Evolutionary conservation across 2,113 vertebrate genomes (phyloP).

Genomic region (Colossoma macropomum): DNA sequence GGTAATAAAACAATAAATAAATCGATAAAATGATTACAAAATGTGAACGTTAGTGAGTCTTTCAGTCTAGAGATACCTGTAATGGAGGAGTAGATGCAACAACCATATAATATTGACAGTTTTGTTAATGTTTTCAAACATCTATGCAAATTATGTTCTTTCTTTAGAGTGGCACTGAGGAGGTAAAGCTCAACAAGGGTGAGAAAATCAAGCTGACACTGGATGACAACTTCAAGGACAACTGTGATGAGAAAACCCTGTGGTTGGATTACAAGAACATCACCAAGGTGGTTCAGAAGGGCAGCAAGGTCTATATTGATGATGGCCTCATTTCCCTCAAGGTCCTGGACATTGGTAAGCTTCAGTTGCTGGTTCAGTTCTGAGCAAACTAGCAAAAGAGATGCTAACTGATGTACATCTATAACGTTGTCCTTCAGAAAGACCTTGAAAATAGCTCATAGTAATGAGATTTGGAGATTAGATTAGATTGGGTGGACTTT

Average conservation of each 20-base stretch:
- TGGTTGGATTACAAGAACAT: constrained; percentile 99
- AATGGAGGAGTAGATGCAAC: too few species aligned
- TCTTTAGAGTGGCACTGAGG: constrained; percentile 90
- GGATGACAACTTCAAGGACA: constrained; percentile 88
- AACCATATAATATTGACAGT: too few species aligned
- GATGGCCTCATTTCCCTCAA: constrained; percentile 94
- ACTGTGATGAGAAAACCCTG: constrained; percentile 87
- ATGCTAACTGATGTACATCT: neutral
- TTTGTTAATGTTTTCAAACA: too few species aligned
- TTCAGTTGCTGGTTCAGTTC: neutral
- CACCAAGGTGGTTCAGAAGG: constrained; percentile 86
- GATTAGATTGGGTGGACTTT: neutral
- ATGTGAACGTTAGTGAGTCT: too few species aligned
- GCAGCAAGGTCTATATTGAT: constrained; percentile 89
- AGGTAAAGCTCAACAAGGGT: constrained; percentile 93
- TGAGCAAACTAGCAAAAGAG: neutral
- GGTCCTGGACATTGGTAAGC: constrained; percentile 89
- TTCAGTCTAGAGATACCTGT: too few species aligned
- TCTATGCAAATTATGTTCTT: neutral
- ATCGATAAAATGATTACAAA: neutral
- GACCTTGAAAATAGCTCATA: neutral
- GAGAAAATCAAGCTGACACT: constrained; percentile 87
- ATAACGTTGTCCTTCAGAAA: neutral
- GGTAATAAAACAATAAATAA: too few species aligned
- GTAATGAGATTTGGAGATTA: neutral